Base-by-base conservation (phyloP, 1,140 invertebrate species). In the Melitaea cinxia region DNA sequence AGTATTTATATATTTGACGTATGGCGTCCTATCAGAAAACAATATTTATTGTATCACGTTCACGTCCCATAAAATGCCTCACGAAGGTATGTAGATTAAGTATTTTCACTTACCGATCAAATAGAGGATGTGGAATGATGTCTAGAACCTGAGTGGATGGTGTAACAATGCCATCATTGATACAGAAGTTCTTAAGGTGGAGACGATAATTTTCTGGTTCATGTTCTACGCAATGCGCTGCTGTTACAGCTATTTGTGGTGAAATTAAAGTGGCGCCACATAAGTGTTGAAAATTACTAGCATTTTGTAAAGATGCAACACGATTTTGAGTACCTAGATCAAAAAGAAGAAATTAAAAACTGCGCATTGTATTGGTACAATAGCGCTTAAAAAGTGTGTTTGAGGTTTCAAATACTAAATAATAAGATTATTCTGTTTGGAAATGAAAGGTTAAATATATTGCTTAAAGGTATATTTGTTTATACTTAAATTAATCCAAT, bases 201-300 rank as follows among this genome's bases (percentile, higher is more conserved):
- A 89, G 35, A 12, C 65, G n/a, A 55, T 87, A 88, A 28, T 73
- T 33, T 4, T 67, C 24, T n/a, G 72, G 26, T 10, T 58, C 35
- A 4, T 64, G n/a, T n/a, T 67, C 49, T 0, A 82, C 77, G 52
- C 88, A 90, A 55, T 90, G 88, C 5, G 88, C 85, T 9, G 85
- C 82, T 12, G 87, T 90, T 6, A 87, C 19, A 0, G 87, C 83
- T 4, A 67, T 57, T 0, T 75, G 28, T 6, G 65, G 60, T 4
- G 77, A 72, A 5, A 88, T 37, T 12, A 87, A n/a, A 1, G 72
- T 75, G 4, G 77, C 78, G 0, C 82, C 85, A 56, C 85, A 90
- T n/a, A 88, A 47, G 67, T 89, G 86, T 14, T 70, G 52, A 3
- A 49, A 37, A 49, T 45, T 74, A 10, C 24, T 74, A 3, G 68